Evolutionary conservation across 2,797 vertebrate species (phyloP).

Genomic region (Scarus forsteni): DNA sequence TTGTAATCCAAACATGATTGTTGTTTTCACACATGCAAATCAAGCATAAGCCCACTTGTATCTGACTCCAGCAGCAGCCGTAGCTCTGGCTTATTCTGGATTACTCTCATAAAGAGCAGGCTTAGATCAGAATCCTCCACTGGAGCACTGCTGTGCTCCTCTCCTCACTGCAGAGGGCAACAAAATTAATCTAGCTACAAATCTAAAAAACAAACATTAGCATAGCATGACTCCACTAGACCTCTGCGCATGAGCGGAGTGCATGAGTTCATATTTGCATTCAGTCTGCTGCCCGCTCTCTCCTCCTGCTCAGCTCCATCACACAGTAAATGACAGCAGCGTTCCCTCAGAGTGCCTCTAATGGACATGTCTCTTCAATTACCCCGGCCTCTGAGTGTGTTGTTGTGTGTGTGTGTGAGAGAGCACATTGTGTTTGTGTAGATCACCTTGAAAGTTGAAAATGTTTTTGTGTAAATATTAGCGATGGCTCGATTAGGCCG

Average conservation of each 20-base stretch:
- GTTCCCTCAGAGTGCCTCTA: conserved; percentile 45
- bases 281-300: neutral
- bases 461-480: conserved; percentile 1
- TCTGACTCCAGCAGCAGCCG: conserved; percentile 5
- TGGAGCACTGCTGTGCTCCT: neutral
- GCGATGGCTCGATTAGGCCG: neutral
- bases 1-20: neutral
- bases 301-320: conserved; percentile 30
- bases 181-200: conserved; percentile 3
- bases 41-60: neutral
- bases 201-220: conserved; percentile 13
- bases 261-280: conserved; percentile 18
- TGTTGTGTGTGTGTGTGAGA: neutral
- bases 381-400: conserved; percentile 8
- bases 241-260: conserved; percentile 17
- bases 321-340: conserved; percentile 39
- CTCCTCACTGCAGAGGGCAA: conserved; percentile 12
- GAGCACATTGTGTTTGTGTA: neutral
- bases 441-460: conserved; percentile 22
- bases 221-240: conserved; percentile 10
- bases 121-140: neutral
- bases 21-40: conserved; percentile 6
- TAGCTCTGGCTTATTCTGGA: neutral
- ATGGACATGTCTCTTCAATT: conserved; percentile 46
- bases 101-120: conserved; percentile 4